Evolutionary conservation across 2,888 invertebrate genomes (phyloP), one percentile per base, ranked within the genome.

Genomic region (Pteria penguin): DNA sequence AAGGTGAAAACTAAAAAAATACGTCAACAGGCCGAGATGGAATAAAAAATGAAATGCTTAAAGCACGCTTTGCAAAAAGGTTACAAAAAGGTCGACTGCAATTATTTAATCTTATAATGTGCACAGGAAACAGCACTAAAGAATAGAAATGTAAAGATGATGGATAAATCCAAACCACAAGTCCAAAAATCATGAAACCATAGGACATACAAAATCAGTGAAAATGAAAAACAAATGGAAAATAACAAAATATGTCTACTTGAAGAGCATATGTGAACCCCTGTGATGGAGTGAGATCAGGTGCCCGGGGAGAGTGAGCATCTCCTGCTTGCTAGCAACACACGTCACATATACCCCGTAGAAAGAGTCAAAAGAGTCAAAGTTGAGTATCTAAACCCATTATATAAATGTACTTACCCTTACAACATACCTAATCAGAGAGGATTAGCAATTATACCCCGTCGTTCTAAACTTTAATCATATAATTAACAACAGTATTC

Each of bases 11-110:
- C n/a, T n/a, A 61, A 26, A 61, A 61, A 11, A 61, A 61, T 29
- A 31, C 5, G 29, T 61, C 61, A 29, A 31, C 31, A 29, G 26
- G 61, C 26, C 24, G n/a, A 33, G 63, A 63, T 63, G 36, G 36
- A 11, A 63, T 63, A 33, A 63, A 33, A 32, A 63, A 63, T 63
- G 36, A 63, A 33, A 63, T 63, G 63, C 11, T 63, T 22, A 63
- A 63, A 63, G 33, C 63, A 18, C 18, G 63, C 22, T 5, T 24
- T 33, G 26, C 31, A 4, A 32, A 32, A 32, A 32, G 31, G 26
- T n/a, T 63, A 14, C 33, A 63, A n/a, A n/a, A n/a, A n/a, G 3
- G 22, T 24, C 2, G 31, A 22, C 22, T 62, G 32, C 31, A 63
- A 8, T 33, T 63, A 11, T 36, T 33, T 63, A 63, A 63, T 33